Base-by-base conservation (phyloP, 2,888 invertebrate genomes). In the Scrobipalpa atriplicella region DNA sequence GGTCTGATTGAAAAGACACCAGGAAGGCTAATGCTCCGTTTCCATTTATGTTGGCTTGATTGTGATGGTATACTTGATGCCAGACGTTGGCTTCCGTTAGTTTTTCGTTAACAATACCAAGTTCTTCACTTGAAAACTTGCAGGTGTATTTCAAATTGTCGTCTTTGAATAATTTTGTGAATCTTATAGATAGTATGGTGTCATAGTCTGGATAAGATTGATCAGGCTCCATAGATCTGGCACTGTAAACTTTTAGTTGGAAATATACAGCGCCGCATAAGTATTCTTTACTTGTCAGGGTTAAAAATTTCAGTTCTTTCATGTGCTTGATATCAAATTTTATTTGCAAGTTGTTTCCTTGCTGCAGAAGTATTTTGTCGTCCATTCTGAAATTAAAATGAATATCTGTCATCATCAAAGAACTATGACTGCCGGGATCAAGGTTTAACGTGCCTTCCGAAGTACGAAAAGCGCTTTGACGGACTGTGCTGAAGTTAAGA, bases 61-160 rank as follows among this genome's bases (percentile, higher is more conserved):
- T 56, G 7, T 56, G 29, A 2, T 36, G 19, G 19, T 7, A 56
- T 36, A 36, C n/a, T 36, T 56, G 21, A 19, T 56, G n/a, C 56
- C 56, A 56, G 10, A 19, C 11, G n/a, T 56, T 36, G 11, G 18
- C 36, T 36, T 56, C 56, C 0, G 56, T 36, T 11, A 56, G 18
- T n/a, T 36, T 56, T 56, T 36, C 19, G 11, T 56, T 43, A 1
- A 16, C 36, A 60, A n/a, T 38, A 3, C 10, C 38, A 16, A 43
- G 43, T 39, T 41, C 62, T 19, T 13, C 62, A 19, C 41, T 43
- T 18, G 39, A 21, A 62, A 39, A 18, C 29, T 39, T 39, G 43
- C 62, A 43, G n/a, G 39, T 62, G 62, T 43, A 43, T n/a, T 36
- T 62, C 19, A 39, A 39, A 19, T 43, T 43, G 41, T 62, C 39